phyloP scores from a whole-genome alignment of 2,113 vertebrate genomes.

The cattle (Bos taurus) region ARS-UCD2.0 NC_037342.1:23708001-23708500 shows the following conservation, averaged over 20 bases:
- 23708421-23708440: not conserved
- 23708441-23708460: not conserved
- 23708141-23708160: not conserved
- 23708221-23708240: not conserved
- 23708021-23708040: not conserved
- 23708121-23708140: not conserved
- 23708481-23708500: not conserved
- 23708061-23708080: not conserved
- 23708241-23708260: not conserved
- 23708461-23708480: not conserved
- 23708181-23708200: not conserved
- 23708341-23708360: not conserved
- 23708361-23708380: not conserved
- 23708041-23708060: not conserved
- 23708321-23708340: not conserved
- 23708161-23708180: not conserved
- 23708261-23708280: not conserved
- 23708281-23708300: not conserved
- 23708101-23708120: not conserved
- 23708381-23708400: not conserved
- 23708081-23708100: not conserved
- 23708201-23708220: not conserved
- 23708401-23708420: not conserved
- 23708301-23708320: not conserved
- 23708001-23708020: not conserved